These are phyloP conservation scores for Pelodytes ibericus DNA, from an alignment of 2,797 vertebrate species.

Conservation along the genomic window DNA sequence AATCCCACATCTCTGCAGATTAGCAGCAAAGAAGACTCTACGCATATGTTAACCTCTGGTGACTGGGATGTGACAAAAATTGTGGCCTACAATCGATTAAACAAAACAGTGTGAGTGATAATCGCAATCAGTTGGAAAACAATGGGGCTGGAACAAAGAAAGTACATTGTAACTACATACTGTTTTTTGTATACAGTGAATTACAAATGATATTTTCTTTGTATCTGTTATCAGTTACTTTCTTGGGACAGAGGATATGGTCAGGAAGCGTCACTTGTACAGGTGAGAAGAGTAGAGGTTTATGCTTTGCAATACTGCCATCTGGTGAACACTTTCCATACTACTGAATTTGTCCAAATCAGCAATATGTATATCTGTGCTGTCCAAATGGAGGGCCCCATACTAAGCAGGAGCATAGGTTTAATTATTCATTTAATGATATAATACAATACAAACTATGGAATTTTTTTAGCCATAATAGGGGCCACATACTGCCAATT, in stretches of 20 bases:
- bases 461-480: too few species aligned
- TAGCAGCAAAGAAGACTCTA: constrained; percentile 33
- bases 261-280: constrained; percentile 79
- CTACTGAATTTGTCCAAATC: too few species aligned
- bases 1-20: constrained; percentile 62
- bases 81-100: constrained; percentile 75
- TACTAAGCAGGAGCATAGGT: too few species aligned
- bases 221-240: constrained; percentile 72
- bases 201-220: not conserved
- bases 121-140: not conserved
- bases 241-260: constrained; percentile 78
- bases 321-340: not conserved
- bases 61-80: constrained; percentile 82
- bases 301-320: not conserved
- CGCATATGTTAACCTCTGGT: constrained; percentile 81
- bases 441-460: too few species aligned
- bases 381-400: too few species aligned
- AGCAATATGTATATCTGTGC: too few species aligned
- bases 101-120: constrained; percentile 75
- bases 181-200: not conserved
- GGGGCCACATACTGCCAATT: too few species aligned
- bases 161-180: too few species aligned
- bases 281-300: constrained; percentile 66
- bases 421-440: too few species aligned
- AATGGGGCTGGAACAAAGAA: too few species aligned